Conservation (phyloP, 2,888 invertebrate genomes). For the Scaptomyza cyrtandrae region DNA sequence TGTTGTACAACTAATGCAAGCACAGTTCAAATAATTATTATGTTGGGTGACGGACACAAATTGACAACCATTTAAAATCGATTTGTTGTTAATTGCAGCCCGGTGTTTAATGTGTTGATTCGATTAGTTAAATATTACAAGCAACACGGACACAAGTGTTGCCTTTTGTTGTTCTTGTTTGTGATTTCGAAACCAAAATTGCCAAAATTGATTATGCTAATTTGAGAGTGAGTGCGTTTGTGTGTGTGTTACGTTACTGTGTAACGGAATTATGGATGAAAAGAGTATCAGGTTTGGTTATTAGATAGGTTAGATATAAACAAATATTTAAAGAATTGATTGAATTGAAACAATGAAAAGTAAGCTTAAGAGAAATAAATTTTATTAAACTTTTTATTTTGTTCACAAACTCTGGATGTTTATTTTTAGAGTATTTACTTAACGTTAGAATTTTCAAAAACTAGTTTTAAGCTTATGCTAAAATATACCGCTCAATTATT, state of each 20-base stretch:
- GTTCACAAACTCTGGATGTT: too few relatives aligned
- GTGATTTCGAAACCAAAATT: slow-evolving; percentile 23
- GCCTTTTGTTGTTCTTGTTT: slow-evolving; percentile 17
- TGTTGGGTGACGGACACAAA: slow-evolving; percentile 24
- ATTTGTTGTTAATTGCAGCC: slow-evolving; percentile 66
- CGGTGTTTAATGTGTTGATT: slow-evolving; percentile 53
- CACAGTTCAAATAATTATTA: slow-evolving; percentile 38
- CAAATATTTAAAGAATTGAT: too few relatives aligned
- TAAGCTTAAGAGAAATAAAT: too few relatives aligned
- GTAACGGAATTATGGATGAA: neutral
- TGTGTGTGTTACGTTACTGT: neutral
- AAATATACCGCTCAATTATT: too few relatives aligned
- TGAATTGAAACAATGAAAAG: too few relatives aligned
- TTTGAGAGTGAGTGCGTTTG: slow-evolving; percentile 1
- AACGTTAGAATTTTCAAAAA: too few relatives aligned
- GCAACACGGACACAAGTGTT: neutral
- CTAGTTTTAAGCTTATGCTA: too few relatives aligned
- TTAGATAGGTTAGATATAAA: too few relatives aligned
- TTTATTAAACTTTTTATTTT: too few relatives aligned
- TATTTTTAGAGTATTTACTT: too few relatives aligned
- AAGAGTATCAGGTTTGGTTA: too few relatives aligned
- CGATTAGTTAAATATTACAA: slow-evolving; percentile 45
- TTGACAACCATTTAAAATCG: slow-evolving; percentile 58
- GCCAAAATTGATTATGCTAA: slow-evolving; percentile 71
- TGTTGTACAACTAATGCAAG: neutral